Evolutionary conservation across 2,113 vertebrate genomes (phyloP).

Genomic region (Hepsetus odoe): DNA sequence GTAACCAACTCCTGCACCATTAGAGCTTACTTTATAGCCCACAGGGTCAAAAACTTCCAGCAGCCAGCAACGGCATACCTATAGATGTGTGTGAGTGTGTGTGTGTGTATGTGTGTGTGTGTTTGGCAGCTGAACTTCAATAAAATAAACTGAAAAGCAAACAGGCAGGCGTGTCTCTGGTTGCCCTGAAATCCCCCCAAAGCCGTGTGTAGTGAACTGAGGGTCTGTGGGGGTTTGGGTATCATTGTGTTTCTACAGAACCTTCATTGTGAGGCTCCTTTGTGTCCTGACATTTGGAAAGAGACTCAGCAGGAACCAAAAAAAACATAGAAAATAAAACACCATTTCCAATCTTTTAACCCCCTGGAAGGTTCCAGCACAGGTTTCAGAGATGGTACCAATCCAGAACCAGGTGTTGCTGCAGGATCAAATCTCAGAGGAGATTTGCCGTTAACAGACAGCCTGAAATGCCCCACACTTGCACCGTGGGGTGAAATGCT

Average conservation of each 20-base stretch:
- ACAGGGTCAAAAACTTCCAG: slow-evolving; percentile 14
- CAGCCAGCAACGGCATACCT: slow-evolving; percentile 1
- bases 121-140: too few relatives aligned
- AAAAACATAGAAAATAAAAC: too few relatives aligned
- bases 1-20: slow-evolving; percentile 21
- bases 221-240: not conserved
- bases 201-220: not conserved
- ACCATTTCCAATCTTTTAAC: too few relatives aligned
- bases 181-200: slow-evolving; percentile 3
- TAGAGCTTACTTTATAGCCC: slow-evolving; percentile 15
- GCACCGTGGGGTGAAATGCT: too few relatives aligned
- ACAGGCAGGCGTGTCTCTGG: not conserved
- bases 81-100: not conserved
- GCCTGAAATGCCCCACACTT: too few relatives aligned
- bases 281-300: not conserved
- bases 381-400: too few relatives aligned
- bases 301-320: not conserved
- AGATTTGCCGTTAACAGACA: too few relatives aligned
- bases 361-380: too few relatives aligned
- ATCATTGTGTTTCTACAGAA: slow-evolving; percentile 4
- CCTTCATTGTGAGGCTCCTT: not conserved
- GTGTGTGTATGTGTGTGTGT: not conserved
- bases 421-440: too few relatives aligned
- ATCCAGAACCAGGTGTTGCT: too few relatives aligned
- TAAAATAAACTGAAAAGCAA: not conserved